Evolutionary conservation across 2,888 invertebrate genomes (phyloP).

Genomic region (Iphiclides podalirius): DNA sequence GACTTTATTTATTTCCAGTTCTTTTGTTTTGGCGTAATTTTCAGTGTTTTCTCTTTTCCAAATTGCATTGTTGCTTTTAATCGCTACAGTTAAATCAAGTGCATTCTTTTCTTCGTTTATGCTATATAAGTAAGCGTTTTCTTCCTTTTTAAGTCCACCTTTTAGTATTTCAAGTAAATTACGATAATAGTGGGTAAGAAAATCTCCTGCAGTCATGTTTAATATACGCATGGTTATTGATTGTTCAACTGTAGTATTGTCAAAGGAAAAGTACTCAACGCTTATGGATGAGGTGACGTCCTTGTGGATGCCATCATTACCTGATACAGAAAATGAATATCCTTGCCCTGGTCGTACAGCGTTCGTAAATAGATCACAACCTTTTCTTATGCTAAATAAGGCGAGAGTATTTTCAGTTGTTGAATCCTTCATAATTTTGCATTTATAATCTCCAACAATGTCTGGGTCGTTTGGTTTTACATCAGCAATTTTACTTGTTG

Average conservation of each 20-base stretch:
- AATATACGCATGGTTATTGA: constrained; percentile 88
- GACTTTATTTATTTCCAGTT: constrained; percentile 81
- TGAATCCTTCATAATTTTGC: constrained; percentile 87
- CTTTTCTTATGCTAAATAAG: constrained; percentile 85
- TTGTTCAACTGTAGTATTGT: constrained; percentile 90
- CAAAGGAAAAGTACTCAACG: constrained; percentile 89
- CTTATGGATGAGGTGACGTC: constrained; percentile 93
- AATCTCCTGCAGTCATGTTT: constrained; percentile 86
- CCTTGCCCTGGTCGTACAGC: constrained; percentile 86
- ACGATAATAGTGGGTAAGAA: constrained; percentile 88
- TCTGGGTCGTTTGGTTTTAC: constrained; percentile 96
- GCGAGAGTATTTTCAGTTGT: constrained; percentile 79
- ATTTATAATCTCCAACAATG: constrained; percentile 92
- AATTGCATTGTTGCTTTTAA: constrained; percentile 80
- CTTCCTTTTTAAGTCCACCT: constrained; percentile 82
- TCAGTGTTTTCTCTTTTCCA: constrained; percentile 83
- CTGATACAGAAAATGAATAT: constrained; percentile 89
- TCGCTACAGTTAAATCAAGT: constrained; percentile 86
- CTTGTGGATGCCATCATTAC: constrained; percentile 93
- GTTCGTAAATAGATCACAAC: constrained; percentile 89
- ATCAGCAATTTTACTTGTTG: constrained; percentile 92
- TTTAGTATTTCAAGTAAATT: constrained; percentile 86
- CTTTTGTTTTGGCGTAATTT: constrained; percentile 83
- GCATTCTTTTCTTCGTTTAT: constrained; percentile 83
- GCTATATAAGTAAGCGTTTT: constrained; percentile 85